These are phyloP conservation scores for Colinus virginianus DNA, from an alignment of 2,113 vertebrate genomes.

Conservation along the genomic window DNA sequence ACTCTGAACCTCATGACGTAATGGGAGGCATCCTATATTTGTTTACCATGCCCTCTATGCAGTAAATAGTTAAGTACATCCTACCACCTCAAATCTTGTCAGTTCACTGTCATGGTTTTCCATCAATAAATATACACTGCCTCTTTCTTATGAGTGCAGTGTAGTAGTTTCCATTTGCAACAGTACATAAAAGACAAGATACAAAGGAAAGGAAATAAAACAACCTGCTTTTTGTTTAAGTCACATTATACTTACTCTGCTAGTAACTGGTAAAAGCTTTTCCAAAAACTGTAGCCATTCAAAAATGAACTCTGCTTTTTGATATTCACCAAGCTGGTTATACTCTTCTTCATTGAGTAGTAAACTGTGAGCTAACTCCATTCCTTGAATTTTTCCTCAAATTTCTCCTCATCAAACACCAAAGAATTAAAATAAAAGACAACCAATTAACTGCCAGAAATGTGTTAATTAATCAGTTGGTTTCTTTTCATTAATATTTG, in stretches of 20 bases:
- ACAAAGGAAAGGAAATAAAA: not conserved
- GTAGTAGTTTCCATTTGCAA: too few relatives aligned
- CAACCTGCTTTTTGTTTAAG: not conserved
- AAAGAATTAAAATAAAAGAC: not conserved
- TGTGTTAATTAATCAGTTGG: not conserved
- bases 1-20: not conserved
- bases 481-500: not conserved
- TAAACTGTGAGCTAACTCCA: conserved; percentile 89
- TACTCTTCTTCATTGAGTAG: conserved; percentile 86
- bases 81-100: too few relatives aligned
- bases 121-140: too few relatives aligned
- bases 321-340: conserved; percentile 82
- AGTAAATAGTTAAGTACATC: too few relatives aligned
- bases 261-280: conserved; percentile 83
- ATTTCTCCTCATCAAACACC: not conserved
- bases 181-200: not conserved
- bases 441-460: not conserved
- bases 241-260: conserved; percentile 78
- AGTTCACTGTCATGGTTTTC: too few relatives aligned
- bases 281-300: conserved; percentile 90
- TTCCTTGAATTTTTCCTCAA: conserved; percentile 66
- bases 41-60: not conserved
- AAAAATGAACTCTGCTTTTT: conserved; percentile 87
- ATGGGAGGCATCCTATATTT: not conserved
- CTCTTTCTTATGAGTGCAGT: too few relatives aligned